Conservation (phyloP, 1,140 invertebrate genomes). For the Nebria ingens region DNA sequence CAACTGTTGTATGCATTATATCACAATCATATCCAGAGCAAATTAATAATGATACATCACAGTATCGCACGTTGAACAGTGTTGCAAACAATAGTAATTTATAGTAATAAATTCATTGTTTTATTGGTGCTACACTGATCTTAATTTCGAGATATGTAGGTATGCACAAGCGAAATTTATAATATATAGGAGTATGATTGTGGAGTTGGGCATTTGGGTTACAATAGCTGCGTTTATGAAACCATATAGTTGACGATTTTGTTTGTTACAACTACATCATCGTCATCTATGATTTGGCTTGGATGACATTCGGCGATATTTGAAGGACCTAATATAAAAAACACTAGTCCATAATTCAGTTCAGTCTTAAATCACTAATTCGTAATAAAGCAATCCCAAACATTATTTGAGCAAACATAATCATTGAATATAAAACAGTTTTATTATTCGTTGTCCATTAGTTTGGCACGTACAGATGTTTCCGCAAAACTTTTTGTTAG, state of each 20-base stretch:
- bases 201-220: no score
- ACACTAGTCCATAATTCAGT: not conserved
- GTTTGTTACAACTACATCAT: no score
- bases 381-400: not conserved
- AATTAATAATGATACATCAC: not conserved
- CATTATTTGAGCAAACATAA: slow-evolving; percentile 4
- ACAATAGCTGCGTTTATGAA: no score
- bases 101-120: no score
- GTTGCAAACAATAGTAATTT: not conserved
- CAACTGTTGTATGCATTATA: slow-evolving; percentile 1
- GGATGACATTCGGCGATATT: not conserved
- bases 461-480: slow-evolving; percentile 1
- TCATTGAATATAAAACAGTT: slow-evolving; percentile 1
- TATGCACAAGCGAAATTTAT: not conserved
- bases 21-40: not conserved
- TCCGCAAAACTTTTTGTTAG: not conserved
- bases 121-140: slow-evolving; percentile 5
- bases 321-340: not conserved
- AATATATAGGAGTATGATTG: not conserved
- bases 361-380: not conserved
- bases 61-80: not conserved
- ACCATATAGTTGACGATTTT: no score
- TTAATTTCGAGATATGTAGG: slow-evolving; percentile 1
- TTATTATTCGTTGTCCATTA: not conserved
- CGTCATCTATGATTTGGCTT: not conserved